Percentiles rank a stretch among this genome's conserved stretches.
These are phyloP conservation scores for Papilio machaon DNA, from an alignment of 1,140 invertebrate genomes.

Conservation along the genomic window DNA sequence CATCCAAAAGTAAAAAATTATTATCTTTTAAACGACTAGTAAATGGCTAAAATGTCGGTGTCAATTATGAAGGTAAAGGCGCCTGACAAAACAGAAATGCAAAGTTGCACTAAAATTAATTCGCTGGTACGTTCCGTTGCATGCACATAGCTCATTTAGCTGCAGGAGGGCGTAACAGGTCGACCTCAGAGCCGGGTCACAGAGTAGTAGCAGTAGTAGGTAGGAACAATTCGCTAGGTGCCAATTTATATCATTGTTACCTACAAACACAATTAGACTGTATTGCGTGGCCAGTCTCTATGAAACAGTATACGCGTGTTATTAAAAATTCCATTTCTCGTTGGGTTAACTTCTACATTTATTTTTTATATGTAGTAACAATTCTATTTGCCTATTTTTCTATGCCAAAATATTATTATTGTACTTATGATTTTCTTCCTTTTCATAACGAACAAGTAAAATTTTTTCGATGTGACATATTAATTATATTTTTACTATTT, in stretches of 20 bases:
- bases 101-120: slow-evolving; percentile 63
- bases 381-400: neutral
- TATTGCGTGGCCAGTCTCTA: slow-evolving; percentile 26
- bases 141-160: slow-evolving; percentile 63
- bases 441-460: too few relatives aligned
- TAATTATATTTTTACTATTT: too few relatives aligned
- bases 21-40: neutral
- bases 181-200: slow-evolving; percentile 61
- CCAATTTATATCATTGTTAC: slow-evolving; percentile 30
- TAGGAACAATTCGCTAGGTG: slow-evolving; percentile 33
- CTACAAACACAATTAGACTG: slow-evolving; percentile 24
- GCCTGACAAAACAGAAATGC: slow-evolving; percentile 42
- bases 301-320: slow-evolving; percentile 24
- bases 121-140: slow-evolving; percentile 58
- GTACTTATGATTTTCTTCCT: too few relatives aligned
- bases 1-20: neutral
- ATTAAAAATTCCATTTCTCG: slow-evolving; percentile 25
- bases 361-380: neutral
- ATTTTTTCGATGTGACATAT: too few relatives aligned
- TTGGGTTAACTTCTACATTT: neutral
- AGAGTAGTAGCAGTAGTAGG: slow-evolving; percentile 30
- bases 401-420: neutral
- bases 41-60: neutral
- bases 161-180: slow-evolving; percentile 65
- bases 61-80: neutral